phyloP scores from a whole-genome alignment of 2,113 vertebrate species.

The Crypturellus undulatus region DNA sequence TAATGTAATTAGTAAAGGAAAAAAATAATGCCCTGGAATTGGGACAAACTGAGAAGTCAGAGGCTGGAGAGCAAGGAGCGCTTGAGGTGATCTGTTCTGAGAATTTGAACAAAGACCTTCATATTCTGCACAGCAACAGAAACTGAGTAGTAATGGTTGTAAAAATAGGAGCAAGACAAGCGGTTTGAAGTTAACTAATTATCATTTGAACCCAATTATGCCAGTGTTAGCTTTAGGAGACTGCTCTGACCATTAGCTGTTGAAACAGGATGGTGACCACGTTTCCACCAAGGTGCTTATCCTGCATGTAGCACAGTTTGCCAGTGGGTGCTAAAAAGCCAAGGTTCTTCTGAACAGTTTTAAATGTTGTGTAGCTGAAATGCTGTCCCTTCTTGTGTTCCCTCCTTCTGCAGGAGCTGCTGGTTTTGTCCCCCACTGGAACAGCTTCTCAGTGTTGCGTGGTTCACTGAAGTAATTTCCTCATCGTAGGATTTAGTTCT shows the following conservation, averaged over 20 bases:
- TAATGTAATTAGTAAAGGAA: not conserved
- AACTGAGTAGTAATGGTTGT: not conserved
- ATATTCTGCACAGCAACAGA: not conserved
- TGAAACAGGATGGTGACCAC: not conserved
- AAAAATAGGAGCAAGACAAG: not conserved
- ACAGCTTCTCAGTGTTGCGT: not conserved
- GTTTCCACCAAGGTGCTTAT: not conserved
- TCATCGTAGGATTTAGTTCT: not conserved
- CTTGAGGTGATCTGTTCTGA: not conserved
- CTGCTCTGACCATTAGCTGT: not conserved
- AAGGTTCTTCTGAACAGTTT: not conserved
- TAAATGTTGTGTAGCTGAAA: not conserved
- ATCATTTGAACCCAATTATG: not conserved
- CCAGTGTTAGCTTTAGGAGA: not conserved
- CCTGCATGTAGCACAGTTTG: not conserved
- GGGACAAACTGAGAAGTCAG: not conserved
- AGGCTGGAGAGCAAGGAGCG: not conserved
- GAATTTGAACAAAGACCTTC: not conserved
- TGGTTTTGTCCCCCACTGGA: not conserved
- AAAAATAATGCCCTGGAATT: not conserved
- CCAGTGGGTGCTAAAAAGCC: not conserved
- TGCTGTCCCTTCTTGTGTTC: not conserved
- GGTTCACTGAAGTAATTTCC: not conserved
- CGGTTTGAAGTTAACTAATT: not conserved
- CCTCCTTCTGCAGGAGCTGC: not conserved